Conservation (phyloP, 1,140 invertebrate species). For the Aphaenogaster floridana region DNA sequence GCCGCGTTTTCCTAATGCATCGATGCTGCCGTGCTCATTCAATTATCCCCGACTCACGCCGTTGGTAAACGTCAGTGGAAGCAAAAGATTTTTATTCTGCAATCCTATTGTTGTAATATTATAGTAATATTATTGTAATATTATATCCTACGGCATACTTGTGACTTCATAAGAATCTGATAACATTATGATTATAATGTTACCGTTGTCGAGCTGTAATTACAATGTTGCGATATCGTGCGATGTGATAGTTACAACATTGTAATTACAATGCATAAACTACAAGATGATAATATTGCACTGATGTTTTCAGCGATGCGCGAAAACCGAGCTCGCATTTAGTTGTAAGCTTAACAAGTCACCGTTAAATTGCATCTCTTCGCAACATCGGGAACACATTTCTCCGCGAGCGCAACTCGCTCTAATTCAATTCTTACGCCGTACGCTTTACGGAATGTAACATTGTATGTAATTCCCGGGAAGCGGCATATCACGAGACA, state of each 20-base stretch:
- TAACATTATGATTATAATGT: neutral
- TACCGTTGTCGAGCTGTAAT: neutral
- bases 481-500: slow-evolving; percentile 33
- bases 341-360: slow-evolving; percentile 34
- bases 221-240: neutral
- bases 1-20: slow-evolving; percentile 64
- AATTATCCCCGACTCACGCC: neutral
- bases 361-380: slow-evolving; percentile 35
- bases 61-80: slow-evolving; percentile 9
- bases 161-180: slow-evolving; percentile 4
- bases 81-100: slow-evolving; percentile 19
- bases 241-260: neutral
- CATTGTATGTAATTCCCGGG: slow-evolving; percentile 8
- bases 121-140: neutral
- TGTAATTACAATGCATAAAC: neutral
- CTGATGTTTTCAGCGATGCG: slow-evolving; percentile 26
- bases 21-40: slow-evolving; percentile 48
- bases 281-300: slow-evolving; percentile 4
- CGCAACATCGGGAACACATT: slow-evolving; percentile 2
- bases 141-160: neutral
- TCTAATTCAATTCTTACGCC: slow-evolving; percentile 55
- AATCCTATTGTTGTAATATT: neutral
- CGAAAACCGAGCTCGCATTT: neutral
- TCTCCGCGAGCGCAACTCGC: neutral
- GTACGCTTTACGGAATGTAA: slow-evolving; percentile 30